Evolutionary conservation across 2,888 invertebrate species (phyloP).

Genomic region (Antitype chi): DNA sequence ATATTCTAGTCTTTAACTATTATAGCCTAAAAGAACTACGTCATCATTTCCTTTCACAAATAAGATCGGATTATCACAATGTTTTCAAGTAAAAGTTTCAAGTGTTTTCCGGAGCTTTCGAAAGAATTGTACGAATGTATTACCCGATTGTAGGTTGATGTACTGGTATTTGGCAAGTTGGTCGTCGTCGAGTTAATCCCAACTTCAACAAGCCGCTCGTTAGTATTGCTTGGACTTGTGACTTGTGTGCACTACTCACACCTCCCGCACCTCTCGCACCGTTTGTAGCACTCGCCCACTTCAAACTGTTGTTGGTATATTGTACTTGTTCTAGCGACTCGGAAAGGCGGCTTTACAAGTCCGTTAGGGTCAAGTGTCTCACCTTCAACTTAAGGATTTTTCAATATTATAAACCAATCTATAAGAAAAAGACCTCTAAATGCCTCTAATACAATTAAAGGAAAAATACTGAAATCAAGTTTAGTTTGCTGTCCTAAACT

Average conservation of each 20-base stretch:
- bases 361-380: neutral
- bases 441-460: neutral
- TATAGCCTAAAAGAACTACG: neutral
- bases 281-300: neutral
- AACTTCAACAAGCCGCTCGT: slow-evolving; percentile 50
- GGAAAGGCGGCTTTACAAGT: neutral
- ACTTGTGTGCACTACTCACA: neutral
- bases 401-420: neutral
- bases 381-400: neutral
- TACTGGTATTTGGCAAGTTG: neutral
- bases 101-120: neutral
- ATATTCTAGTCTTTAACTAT: neutral
- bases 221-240: slow-evolving; percentile 32
- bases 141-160: neutral
- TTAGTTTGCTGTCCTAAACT: slow-evolving; percentile 2
- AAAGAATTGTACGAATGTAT: slow-evolving; percentile 2
- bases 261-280: neutral
- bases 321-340: neutral
- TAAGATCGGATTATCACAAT: slow-evolving; percentile 12
- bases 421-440: neutral
- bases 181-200: slow-evolving; percentile 13
- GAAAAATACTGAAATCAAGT: slow-evolving; percentile 1
- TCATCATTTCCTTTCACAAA: neutral
- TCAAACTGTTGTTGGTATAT: neutral
- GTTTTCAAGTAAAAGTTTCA: neutral